A percentile compares a stretch with the other conserved stretches of the same genome.
Conservation (phyloP, 2,797 vertebrate genomes). For the Danio albolineatus region DNA sequence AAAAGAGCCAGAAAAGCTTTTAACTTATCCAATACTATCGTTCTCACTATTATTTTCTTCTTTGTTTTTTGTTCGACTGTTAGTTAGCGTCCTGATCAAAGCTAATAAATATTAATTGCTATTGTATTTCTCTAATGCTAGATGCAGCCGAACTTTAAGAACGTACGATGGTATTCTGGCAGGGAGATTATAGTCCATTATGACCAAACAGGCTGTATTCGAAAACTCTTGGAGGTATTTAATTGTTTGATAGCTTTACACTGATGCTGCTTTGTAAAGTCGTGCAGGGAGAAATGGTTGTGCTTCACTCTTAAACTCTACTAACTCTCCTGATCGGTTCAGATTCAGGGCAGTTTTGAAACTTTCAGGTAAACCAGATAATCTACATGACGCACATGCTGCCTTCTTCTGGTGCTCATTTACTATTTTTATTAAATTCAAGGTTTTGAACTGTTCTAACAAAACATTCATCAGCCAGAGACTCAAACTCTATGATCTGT, state of each 20-base stretch:
- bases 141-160: conserved; percentile 21
- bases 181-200: background rate
- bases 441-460: background rate
- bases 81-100: conserved; percentile 23
- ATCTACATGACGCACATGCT: background rate
- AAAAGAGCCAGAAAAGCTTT: conserved; percentile 38
- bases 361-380: background rate
- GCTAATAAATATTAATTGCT: background rate
- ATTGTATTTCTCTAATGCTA: background rate
- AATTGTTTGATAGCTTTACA: conserved; percentile 15
- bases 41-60: conserved; percentile 27
- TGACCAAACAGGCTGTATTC: conserved; percentile 22
- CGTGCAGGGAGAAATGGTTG: background rate
- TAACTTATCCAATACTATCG: conserved; percentile 51
- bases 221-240: conserved; percentile 10
- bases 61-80: conserved; percentile 19
- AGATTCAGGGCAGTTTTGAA: background rate
- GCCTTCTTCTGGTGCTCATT: conserved; percentile 2
- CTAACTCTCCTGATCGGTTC: background rate
- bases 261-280: conserved; percentile 4
- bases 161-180: background rate
- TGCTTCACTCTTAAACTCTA: conserved; percentile 7
- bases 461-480: background rate
- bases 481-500: background rate
- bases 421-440: background rate